Percentiles rank a stretch among this genome's conserved stretches.
These are phyloP conservation scores for Metallyticus violacea DNA, from an alignment of 2,888 invertebrate genomes.

Conservation along the genomic window DNA sequence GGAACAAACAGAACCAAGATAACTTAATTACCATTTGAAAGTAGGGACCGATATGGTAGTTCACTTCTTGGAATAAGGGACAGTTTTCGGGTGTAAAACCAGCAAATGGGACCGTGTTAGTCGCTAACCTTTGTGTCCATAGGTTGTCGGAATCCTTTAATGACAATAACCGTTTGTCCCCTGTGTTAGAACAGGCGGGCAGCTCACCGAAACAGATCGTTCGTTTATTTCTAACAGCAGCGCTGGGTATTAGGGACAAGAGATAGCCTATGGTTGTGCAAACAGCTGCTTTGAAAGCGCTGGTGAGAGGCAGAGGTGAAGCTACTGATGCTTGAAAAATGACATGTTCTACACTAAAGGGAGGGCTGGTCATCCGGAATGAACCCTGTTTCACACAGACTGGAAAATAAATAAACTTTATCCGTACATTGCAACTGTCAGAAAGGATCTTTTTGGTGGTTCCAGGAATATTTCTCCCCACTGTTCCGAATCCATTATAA, in stretches of 20 bases:
- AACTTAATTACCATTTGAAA: too few relatives aligned
- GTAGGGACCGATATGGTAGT: too few relatives aligned
- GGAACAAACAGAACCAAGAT: too few relatives aligned
- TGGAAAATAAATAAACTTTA: neutral
- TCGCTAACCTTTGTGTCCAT: too few relatives aligned
- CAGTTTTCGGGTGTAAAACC: too few relatives aligned
- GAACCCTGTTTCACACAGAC: neutral
- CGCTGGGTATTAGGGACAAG: neutral
- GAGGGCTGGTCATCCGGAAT: neutral
- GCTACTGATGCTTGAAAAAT: neutral
- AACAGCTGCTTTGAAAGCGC: too few relatives aligned
- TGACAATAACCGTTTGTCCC: too few relatives aligned
- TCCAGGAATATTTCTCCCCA: neutral
- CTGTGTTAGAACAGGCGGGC: too few relatives aligned
- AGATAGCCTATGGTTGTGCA: neutral
- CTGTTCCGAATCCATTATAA: neutral
- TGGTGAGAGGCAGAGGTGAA: neutral
- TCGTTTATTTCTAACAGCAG: neutral
- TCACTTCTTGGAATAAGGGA: too few relatives aligned
- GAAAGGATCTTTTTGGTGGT: neutral
- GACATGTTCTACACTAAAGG: neutral
- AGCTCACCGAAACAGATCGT: too few relatives aligned
- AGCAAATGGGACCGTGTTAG: too few relatives aligned
- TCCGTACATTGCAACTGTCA: neutral
- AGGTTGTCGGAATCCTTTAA: too few relatives aligned